Conservation (phyloP, 2,888 invertebrate genomes). For the Lycia hirtaria region DNA sequence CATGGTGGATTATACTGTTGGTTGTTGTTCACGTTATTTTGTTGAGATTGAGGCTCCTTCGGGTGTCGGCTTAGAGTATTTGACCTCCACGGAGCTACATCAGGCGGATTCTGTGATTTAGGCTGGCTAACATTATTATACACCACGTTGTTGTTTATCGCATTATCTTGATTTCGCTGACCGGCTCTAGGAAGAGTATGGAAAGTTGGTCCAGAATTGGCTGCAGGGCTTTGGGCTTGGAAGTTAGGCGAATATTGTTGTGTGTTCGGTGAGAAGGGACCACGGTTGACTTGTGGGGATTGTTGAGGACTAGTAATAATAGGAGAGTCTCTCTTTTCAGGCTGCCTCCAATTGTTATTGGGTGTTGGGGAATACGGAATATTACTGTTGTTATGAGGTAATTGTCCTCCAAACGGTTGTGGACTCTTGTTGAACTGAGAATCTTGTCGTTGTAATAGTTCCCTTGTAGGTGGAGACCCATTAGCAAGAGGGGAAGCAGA, state of each 20-base stretch:
- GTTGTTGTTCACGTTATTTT: constrained; percentile 56
- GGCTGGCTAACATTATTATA: constrained; percentile 61
- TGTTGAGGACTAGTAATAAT: constrained; percentile 60
- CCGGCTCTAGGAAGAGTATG: constrained; percentile 72
- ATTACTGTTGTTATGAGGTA: constrained; percentile 60
- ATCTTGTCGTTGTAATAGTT: constrained; percentile 76
- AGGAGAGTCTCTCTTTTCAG: constrained; percentile 77
- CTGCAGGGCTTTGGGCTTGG: constrained; percentile 60
- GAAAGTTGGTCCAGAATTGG: constrained; percentile 60
- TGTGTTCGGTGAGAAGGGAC: constrained; percentile 51
- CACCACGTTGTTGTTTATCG: constrained; percentile 61
- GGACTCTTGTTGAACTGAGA: constrained; percentile 83
- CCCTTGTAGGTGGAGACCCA: constrained; percentile 71
- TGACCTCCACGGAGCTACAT: constrained; percentile 73
- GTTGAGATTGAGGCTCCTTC: constrained; percentile 61
- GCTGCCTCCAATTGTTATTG: constrained; percentile 80
- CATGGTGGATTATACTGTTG: constrained; percentile 68
- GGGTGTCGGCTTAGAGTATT: constrained; percentile 69
- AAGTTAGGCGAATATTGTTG: constrained; percentile 51
- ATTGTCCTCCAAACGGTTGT: constrained; percentile 72
- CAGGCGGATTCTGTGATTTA: constrained; percentile 56
- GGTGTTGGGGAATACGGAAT: constrained; percentile 74
- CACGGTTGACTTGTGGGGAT: constrained; percentile 62
- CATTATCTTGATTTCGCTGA: constrained; percentile 64
- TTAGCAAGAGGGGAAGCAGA: constrained; percentile 65